Conservation (phyloP, 2,113 vertebrate genomes). For the Siniperca knerii region DNA sequence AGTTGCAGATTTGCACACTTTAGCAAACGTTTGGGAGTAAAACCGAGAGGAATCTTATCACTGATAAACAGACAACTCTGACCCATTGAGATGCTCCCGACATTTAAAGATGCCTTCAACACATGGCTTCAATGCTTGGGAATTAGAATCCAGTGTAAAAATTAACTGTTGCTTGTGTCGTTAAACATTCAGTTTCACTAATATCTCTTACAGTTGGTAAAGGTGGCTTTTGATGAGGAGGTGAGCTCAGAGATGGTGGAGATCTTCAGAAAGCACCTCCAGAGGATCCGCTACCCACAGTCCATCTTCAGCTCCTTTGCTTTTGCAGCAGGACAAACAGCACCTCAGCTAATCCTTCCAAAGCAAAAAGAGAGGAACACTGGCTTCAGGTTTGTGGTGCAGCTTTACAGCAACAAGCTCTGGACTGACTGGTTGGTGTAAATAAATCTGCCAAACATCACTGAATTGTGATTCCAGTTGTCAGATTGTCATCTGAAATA, state of each 20-base stretch:
- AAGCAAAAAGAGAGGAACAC: conserved; percentile 99
- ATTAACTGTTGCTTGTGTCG: background rate
- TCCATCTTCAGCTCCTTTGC: conserved; percentile 96
- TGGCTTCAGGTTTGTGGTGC: conserved; percentile 91
- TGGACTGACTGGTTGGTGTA: background rate
- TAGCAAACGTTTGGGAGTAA: conserved; percentile 1
- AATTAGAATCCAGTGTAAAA: background rate
- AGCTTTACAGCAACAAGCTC: background rate
- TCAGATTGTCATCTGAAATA: background rate
- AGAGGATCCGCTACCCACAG: conserved; percentile 95
- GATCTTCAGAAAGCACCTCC: conserved; percentile 96
- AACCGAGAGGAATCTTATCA: background rate
- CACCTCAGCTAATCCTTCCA: conserved; percentile 92
- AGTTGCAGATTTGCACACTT: conserved; percentile 9
- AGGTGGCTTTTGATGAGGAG: conserved; percentile 98
- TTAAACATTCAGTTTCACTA: background rate
- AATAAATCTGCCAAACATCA: background rate
- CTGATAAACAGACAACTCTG: background rate
- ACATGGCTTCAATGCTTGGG: background rate
- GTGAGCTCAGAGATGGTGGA: conserved; percentile 96
- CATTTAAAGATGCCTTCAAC: background rate
- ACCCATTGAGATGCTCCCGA: background rate
- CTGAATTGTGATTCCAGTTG: background rate
- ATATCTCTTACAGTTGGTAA: conserved; percentile 89
- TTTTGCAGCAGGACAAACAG: conserved; percentile 93